Conservation (phyloP, 2,113 vertebrate genomes). For the Ia io region DNA sequence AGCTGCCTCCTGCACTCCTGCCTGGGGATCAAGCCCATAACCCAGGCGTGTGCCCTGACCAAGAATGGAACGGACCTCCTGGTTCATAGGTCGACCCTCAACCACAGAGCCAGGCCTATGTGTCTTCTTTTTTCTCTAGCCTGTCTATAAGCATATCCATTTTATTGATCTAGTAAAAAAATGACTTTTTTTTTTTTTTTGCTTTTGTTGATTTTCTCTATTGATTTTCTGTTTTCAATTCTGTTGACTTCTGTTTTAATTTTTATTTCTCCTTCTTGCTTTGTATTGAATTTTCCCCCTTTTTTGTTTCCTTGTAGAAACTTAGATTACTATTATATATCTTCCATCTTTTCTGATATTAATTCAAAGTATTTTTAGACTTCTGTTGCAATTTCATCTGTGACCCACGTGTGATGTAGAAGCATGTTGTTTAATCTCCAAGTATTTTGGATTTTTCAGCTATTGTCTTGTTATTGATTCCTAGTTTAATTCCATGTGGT, state of each 20-base stretch:
- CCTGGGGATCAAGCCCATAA: too few relatives aligned
- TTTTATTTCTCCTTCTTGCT: not conserved
- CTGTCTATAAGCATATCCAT: not conserved
- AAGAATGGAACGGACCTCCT: too few relatives aligned
- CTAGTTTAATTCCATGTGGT: not conserved
- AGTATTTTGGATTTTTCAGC: not conserved
- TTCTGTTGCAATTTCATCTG: not conserved
- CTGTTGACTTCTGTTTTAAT: not conserved
- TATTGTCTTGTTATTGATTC: not conserved
- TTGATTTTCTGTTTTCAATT: not conserved
- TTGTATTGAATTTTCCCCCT: not conserved
- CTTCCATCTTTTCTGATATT: not conserved
- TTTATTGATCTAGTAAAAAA: not conserved
- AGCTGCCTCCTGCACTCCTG: too few relatives aligned
- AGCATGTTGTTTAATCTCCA: not conserved
- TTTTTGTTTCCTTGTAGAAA: not conserved
- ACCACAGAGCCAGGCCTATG: too few relatives aligned
- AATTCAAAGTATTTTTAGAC: not conserved
- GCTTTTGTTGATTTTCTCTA: not conserved
- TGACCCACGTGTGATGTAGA: not conserved
- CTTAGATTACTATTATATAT: not conserved
- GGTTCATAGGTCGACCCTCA: too few relatives aligned
- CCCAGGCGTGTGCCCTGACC: too few relatives aligned
- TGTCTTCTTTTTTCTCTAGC: not conserved
- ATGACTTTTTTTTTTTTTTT: not conserved